Evolutionary conservation across 2,113 vertebrate species (phyloP).

Genomic region (Corvus moneduloides): DNA sequence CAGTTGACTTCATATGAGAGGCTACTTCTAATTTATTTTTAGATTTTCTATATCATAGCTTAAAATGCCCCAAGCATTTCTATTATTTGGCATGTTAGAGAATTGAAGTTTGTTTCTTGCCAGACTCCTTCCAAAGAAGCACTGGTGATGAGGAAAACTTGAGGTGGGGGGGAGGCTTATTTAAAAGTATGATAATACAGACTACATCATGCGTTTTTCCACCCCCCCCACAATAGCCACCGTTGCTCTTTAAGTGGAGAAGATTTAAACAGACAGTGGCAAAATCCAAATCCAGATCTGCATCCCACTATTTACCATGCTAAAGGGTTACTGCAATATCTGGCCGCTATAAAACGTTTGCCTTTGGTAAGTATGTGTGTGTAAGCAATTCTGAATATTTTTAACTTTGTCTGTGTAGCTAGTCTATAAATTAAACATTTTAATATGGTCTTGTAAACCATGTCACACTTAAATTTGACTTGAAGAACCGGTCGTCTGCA

Average conservation of each 20-base stretch:
- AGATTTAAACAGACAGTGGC: slow-evolving; percentile 98
- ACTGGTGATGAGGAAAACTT: background rate
- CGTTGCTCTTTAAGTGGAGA: slow-evolving; percentile 98
- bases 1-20: background rate
- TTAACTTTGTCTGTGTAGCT: background rate
- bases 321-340: slow-evolving; percentile 95
- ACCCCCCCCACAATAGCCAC: slow-evolving; percentile 76
- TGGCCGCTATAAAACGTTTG: slow-evolving; percentile 88
- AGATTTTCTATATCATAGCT: background rate
- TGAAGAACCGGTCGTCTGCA: background rate
- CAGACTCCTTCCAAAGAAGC: slow-evolving; percentile 1
- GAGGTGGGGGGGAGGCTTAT: background rate
- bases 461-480: background rate
- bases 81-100: background rate
- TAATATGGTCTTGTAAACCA: background rate
- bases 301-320: slow-evolving; percentile 98
- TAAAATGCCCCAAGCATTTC: background rate
- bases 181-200: background rate
- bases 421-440: background rate
- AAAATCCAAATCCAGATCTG: slow-evolving; percentile 89
- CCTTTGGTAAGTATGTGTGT: slow-evolving; percentile 84
- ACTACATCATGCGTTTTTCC: slow-evolving; percentile 43
- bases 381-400: slow-evolving; percentile 25
- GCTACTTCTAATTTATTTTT: background rate
- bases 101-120: background rate